These are phyloP conservation scores for Notospermus geniculatus DNA, from an alignment of 1,140 invertebrate species.

Conservation along the genomic window DNA sequence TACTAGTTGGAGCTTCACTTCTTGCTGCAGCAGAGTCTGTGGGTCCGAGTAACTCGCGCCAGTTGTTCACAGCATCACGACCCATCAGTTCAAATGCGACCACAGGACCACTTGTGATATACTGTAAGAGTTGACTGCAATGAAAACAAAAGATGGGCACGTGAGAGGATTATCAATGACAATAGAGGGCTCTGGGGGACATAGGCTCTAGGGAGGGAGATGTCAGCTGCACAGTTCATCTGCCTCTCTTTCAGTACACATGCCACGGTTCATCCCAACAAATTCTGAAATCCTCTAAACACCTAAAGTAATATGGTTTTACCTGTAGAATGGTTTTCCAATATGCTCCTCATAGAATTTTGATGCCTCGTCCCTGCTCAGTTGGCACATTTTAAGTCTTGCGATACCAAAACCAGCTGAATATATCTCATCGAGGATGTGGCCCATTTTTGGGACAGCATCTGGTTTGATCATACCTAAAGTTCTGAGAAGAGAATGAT, in stretches of 20 bases:
- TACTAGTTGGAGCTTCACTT: constrained; percentile 60
- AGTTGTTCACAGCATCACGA: constrained; percentile 66
- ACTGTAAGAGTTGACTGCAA: constrained; percentile 54
- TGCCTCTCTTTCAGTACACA: too few species aligned
- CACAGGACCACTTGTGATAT: constrained; percentile 70
- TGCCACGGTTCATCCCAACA: too few species aligned
- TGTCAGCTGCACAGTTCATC: too few species aligned
- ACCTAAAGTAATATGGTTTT: too few species aligned
- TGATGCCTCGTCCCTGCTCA: constrained; percentile 64
- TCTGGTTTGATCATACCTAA: constrained; percentile 75
- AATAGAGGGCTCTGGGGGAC: too few species aligned
- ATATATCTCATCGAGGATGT: constrained; percentile 68
- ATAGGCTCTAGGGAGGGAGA: too few species aligned
- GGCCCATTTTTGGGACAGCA: constrained; percentile 68
- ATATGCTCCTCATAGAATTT: constrained; percentile 63
- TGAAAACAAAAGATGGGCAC: not conserved
- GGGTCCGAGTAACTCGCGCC: constrained; percentile 66
- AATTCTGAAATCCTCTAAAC: too few species aligned
- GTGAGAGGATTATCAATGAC: too few species aligned
- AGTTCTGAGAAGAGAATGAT: constrained; percentile 58
- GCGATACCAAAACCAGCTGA: constrained; percentile 69
- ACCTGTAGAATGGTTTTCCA: constrained; percentile 61
- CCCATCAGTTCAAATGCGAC: constrained; percentile 73
- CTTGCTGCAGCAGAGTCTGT: constrained; percentile 66
- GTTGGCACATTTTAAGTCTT: constrained; percentile 69